Evolutionary conservation across 2,797 vertebrate genomes (phyloP).

Genomic region (Atherinosoma microstoma): DNA sequence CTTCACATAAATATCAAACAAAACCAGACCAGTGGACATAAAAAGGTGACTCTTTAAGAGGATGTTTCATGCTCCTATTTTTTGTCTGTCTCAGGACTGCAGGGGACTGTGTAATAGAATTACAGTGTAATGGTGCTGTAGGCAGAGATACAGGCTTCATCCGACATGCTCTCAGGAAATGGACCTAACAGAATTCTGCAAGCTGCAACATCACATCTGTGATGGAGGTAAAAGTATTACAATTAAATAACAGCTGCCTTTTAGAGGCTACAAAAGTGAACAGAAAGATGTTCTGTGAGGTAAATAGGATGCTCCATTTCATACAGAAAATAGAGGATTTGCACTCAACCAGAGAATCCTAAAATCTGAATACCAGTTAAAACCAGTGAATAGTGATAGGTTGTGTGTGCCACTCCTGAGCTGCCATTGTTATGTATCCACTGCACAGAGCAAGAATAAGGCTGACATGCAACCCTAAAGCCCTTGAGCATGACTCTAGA

Average conservation of each 20-base stretch:
- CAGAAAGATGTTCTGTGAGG: constrained; percentile 38
- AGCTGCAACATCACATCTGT: constrained; percentile 44
- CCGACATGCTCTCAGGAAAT: constrained; percentile 68
- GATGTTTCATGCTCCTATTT: constrained; percentile 45
- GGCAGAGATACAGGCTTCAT: constrained; percentile 58
- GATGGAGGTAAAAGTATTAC: constrained; percentile 62
- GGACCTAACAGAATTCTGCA: constrained; percentile 61
- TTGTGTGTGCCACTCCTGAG: not conserved
- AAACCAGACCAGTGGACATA: constrained; percentile 21
- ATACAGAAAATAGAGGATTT: constrained; percentile 38
- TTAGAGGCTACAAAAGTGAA: constrained; percentile 45
- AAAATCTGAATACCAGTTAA: constrained; percentile 23
- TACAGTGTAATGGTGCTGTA: constrained; percentile 61
- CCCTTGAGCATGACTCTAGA: constrained; percentile 49
- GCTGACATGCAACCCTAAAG: constrained; percentile 36
- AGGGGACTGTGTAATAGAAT: constrained; percentile 65
- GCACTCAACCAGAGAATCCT: constrained; percentile 30
- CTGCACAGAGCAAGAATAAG: constrained; percentile 23
- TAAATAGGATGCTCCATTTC: constrained; percentile 41
- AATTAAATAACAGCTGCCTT: constrained; percentile 63
- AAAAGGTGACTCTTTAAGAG: constrained; percentile 57
- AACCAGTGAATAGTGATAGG: not conserved
- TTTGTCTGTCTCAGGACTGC: constrained; percentile 42
- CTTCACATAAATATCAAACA: constrained; percentile 28
- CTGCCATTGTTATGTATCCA: constrained; percentile 25